A percentile compares a stretch with the other conserved stretches of the same genome.
Conservation (phyloP, 2,888 invertebrate species). For the Apamea monoglypha region DNA sequence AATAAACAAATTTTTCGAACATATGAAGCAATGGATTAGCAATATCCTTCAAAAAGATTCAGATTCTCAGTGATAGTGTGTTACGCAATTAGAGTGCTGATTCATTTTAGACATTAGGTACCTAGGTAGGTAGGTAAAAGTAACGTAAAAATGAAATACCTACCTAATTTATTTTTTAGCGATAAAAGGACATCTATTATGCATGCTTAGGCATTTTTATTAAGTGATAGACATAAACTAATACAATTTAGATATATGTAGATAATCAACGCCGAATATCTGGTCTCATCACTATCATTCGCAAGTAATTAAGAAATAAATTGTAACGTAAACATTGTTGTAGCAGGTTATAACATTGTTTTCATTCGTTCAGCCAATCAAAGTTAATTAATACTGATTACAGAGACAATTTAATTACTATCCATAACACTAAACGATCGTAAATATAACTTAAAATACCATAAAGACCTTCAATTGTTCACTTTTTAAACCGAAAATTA, state of each 20-base stretch:
- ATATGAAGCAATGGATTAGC: too few species aligned
- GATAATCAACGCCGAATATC: not conserved
- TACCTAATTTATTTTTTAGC: not conserved
- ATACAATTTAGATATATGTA: constrained; percentile 3
- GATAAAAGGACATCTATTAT: constrained; percentile 3
- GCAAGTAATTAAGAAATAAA: not conserved
- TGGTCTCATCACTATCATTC: too few species aligned
- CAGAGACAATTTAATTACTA: constrained; percentile 1
- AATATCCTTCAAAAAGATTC: not conserved
- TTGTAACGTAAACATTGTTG: not conserved
- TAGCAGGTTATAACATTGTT: not conserved
- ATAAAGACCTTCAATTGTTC: constrained; percentile 20
- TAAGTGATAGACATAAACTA: constrained; percentile 29
- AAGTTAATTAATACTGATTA: not conserved
- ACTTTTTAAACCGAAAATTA: not conserved
- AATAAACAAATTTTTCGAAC: too few species aligned
- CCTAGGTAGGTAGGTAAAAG: not conserved
- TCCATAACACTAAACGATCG: constrained; percentile 1
- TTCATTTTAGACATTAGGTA: not conserved
- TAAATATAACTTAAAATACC: constrained; percentile 10
- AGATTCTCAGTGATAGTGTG: not conserved
- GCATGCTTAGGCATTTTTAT: not conserved
- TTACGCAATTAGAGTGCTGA: not conserved
- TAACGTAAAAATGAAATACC: not conserved
- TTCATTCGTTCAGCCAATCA: constrained; percentile 2